These are phyloP conservation scores for Probosciger aterrimus DNA, from an alignment of 2,113 vertebrate species.

Conservation along the genomic window DNA sequence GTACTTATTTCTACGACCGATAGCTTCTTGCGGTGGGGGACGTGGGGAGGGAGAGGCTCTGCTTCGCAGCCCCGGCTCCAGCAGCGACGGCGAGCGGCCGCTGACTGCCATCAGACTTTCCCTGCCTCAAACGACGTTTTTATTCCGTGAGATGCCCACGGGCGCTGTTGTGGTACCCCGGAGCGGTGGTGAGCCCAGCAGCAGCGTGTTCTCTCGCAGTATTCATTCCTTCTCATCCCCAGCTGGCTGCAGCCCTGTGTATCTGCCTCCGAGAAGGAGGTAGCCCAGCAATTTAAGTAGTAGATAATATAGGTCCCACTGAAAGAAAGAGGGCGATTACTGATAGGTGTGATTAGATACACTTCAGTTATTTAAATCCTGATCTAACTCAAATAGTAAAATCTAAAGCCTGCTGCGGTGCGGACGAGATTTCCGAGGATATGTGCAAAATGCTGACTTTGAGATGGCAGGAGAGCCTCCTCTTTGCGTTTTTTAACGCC, in stretches of 20 bases:
- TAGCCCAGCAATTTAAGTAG: neutral
- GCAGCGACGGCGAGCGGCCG: neutral
- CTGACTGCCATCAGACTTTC: neutral
- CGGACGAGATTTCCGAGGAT: neutral
- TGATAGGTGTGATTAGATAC: constrained; percentile 58
- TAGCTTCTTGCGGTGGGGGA: constrained; percentile 74
- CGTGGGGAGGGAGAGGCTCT: constrained; percentile 62
- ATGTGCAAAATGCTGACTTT: neutral
- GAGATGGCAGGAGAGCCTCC: neutral
- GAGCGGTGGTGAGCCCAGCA: neutral
- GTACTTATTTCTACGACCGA: constrained; percentile 73
- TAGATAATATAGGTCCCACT: neutral
- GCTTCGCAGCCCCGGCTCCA: constrained; percentile 19
- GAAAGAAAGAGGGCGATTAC: constrained; percentile 29
- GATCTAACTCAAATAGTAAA: constrained; percentile 41
- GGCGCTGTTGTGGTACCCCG: neutral
- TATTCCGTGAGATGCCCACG: neutral
- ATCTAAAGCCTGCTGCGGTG: neutral
- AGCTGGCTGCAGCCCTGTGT: neutral
- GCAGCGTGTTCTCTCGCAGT: neutral
- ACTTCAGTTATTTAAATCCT: constrained; percentile 20
- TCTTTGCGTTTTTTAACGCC: neutral
- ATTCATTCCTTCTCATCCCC: neutral
- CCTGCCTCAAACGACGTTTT: neutral
- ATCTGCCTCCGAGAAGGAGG: neutral